Evolutionary conservation across 2,888 invertebrate genomes (phyloP), one percentile per base, ranked within the genome.

Genomic region (Argynnis bischoffii): DNA sequence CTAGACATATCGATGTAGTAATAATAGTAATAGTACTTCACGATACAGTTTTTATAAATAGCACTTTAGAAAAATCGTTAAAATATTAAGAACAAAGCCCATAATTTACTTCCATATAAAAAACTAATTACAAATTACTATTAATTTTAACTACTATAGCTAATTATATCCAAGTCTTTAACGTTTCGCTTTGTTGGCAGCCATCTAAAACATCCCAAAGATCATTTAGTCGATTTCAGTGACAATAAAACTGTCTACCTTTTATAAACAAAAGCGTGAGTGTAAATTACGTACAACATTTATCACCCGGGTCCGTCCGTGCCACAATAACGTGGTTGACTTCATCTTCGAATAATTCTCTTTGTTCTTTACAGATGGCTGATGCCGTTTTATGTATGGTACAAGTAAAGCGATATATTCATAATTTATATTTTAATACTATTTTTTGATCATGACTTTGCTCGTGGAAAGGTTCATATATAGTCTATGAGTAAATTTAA

Each of bases 301-400:
- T 84, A 91, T 91, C 91, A 89, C 83, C 74, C 72, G 76, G 75
- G 84, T 85, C 86, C 79, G 81, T 79, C 79, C 74, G 80, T 82
- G 85, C 87, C 85, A 88, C 91, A 90, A 92, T 92, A 90, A 90
- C 84, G 88, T 82, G 90, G 89, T 89, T 91, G 90, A 91, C 90
- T 92, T 91, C 91, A 92, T 92, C 88, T 88, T 89, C 85, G 83
- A 90, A 92, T 91, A 89, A 92, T 92, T 91, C 86, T 84, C 92
- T 92, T 92, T 92, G 92, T 92, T 89, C 86, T 85, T 83, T 84
- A 82, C 82, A 82, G 82, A 81, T 80, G 81, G 83, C 81, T 77
- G 86, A 83, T 85, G 86, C 84, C 74, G 82, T 85, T 85, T 74
- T 76, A 81, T 67, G 70, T 72, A 63, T 78, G 83, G 78, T 73